Evolutionary conservation across 2,888 invertebrate genomes (phyloP), one percentile per base, ranked within the genome.

Genomic region (Clunio marinus): DNA sequence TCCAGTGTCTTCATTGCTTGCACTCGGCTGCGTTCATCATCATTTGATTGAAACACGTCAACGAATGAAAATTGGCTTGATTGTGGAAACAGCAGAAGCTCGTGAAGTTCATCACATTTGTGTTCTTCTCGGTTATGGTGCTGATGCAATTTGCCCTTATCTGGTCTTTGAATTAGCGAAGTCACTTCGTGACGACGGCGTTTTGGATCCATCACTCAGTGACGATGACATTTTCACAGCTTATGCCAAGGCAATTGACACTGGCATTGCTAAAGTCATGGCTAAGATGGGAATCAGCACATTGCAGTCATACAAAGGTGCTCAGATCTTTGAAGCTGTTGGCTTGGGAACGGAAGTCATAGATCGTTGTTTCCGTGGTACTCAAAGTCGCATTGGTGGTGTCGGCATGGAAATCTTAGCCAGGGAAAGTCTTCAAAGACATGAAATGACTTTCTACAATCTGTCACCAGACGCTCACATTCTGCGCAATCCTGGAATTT

Each of bases 261-360:
- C 93, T 1, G 96, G 96, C 62, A 89, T 93, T 72, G 86, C 89
- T 62, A 95, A 95, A 79, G 93, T 86, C 0, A 99, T 99, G 98
- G 98, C 99, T 3, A 99, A 99, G 79, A 99, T 99, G 99, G 99
- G 99, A 69, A 99, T 99, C 75, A 96, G 96, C 69, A 99, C 98
- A 0, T 81, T 99, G 45, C 98, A 98, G 77, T 97, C 96, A 0
- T 99, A 99, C 80, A 98, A 97, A 81, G 93, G 96, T 71, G 99
- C 99, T 0, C 99, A 99, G 81, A 99, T 99, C 74, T 99, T 99
- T 76, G 99, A 99, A 80, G 97, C 97, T 0, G 96, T 99, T 8
- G 99, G 99, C 0, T 79, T 99, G 58, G 88, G 91, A 41, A 86
- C 89, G 70, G 96, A 98, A 74, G 91, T 99, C 0, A 86, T 99